These are phyloP conservation scores for Picathartes gymnocephalus DNA, from an alignment of 2,113 vertebrate genomes.

Conservation along the genomic window DNA sequence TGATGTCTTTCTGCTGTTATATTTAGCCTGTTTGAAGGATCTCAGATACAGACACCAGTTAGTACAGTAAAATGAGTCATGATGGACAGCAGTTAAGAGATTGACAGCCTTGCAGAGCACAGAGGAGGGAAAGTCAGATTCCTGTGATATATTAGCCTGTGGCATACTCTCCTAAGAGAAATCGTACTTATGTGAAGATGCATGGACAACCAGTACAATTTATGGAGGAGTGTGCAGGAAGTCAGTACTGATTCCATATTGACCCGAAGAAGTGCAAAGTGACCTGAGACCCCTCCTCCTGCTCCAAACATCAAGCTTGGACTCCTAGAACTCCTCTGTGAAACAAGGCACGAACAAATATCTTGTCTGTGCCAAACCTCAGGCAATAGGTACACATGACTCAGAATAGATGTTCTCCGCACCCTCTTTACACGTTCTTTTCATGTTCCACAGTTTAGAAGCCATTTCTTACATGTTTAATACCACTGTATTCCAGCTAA, in stretches of 20 bases:
- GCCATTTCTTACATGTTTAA: not conserved
- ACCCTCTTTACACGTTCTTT: not conserved
- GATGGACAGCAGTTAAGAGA: not conserved
- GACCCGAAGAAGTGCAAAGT: not conserved
- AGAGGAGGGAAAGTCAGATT: not conserved
- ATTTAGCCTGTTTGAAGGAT: not conserved
- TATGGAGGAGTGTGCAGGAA: not conserved
- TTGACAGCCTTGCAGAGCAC: not conserved
- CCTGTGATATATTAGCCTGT: not conserved
- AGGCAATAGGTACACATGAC: not conserved
- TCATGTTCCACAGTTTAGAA: not conserved
- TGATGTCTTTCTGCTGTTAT: not conserved
- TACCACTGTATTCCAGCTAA: not conserved
- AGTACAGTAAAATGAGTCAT: not conserved
- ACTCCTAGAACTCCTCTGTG: accelerated
- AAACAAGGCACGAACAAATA: not conserved
- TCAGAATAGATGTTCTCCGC: not conserved
- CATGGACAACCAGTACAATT: not conserved
- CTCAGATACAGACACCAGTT: not conserved
- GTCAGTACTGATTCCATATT: not conserved
- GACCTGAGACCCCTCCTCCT: not conserved
- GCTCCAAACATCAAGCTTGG: not conserved
- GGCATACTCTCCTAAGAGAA: not conserved
- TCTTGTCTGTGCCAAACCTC: not conserved
- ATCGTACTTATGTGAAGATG: not conserved